These are phyloP conservation scores for Liopterus haemorrhoidalis DNA, from an alignment of 2,888 invertebrate genomes.

Conservation along the genomic window DNA sequence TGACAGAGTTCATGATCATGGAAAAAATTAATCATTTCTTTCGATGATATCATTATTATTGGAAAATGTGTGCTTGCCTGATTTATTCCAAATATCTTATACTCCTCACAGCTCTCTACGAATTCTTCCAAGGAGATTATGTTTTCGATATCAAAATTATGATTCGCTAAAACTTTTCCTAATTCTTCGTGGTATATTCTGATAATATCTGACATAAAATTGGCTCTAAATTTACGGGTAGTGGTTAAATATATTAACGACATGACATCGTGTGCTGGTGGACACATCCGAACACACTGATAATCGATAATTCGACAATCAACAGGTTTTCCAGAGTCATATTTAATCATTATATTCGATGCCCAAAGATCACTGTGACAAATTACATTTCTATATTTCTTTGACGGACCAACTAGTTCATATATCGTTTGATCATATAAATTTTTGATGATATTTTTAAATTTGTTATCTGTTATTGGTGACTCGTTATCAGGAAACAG, in stretches of 20 bases:
- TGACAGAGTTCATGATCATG: constrained; percentile 23
- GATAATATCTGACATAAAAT: constrained; percentile 26
- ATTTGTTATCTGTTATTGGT: constrained; percentile 18
- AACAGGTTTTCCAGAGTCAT: constrained; percentile 24
- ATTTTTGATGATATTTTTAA: constrained; percentile 22
- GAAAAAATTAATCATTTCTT: constrained; percentile 29
- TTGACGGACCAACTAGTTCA: constrained; percentile 40
- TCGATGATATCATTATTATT: constrained; percentile 28
- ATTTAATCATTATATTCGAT: constrained; percentile 45
- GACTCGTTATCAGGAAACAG: constrained; percentile 22
- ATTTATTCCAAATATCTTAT: constrained; percentile 32
- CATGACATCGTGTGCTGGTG: constrained; percentile 36
- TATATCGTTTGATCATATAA: constrained; percentile 32
- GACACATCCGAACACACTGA: constrained; percentile 35
- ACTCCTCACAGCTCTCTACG: constrained; percentile 32
- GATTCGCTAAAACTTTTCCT: constrained; percentile 22
- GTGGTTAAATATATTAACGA: constrained; percentile 34
- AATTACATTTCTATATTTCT: constrained; percentile 42
- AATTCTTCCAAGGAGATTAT: constrained; percentile 33
- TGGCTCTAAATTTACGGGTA: constrained; percentile 26
- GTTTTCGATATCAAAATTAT: constrained; percentile 24
- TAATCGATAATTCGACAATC: constrained; percentile 37
- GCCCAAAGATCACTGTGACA: constrained; percentile 48
- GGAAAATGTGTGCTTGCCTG: constrained; percentile 32
- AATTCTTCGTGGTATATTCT: constrained; percentile 32